A percentile compares a stretch with the other conserved stretches of the same genome.
These are phyloP conservation scores for Punctoribates punctum DNA, from an alignment of 2,888 invertebrate species.

Conservation along the genomic window DNA sequence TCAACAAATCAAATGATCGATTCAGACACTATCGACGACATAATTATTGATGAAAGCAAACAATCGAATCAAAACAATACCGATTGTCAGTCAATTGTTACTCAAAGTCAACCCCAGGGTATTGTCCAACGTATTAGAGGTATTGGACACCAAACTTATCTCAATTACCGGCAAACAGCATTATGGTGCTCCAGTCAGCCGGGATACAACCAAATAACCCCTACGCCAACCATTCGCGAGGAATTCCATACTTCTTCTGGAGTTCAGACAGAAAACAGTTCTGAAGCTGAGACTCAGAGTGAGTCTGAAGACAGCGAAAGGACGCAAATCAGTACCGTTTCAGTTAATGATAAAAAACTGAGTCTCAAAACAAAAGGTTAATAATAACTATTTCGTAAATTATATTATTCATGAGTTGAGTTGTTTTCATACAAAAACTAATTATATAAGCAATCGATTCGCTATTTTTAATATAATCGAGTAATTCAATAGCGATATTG, in stretches of 20 bases:
- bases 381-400: not conserved
- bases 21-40: not conserved
- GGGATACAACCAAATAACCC: not conserved
- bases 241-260: not conserved
- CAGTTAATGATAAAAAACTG: not conserved
- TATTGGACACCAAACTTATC: not conserved
- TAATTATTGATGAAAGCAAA: not conserved
- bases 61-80: conserved; percentile 16
- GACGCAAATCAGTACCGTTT: not conserved
- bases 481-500: no score
- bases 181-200: conserved; percentile 5
- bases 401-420: not conserved
- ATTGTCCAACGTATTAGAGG: not conserved
- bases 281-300: not conserved
- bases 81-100: not conserved
- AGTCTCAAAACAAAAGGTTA: conserved; percentile 15
- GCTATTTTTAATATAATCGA: no score
- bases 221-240: not conserved
- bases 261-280: not conserved
- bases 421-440: not conserved
- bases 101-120: not conserved
- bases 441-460: no score
- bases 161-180: conserved; percentile 7
- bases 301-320: not conserved
- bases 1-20: not conserved